phyloP scores from a whole-genome alignment of 2,113 vertebrate genomes.

The Prionailurus viverrinus region DNA sequence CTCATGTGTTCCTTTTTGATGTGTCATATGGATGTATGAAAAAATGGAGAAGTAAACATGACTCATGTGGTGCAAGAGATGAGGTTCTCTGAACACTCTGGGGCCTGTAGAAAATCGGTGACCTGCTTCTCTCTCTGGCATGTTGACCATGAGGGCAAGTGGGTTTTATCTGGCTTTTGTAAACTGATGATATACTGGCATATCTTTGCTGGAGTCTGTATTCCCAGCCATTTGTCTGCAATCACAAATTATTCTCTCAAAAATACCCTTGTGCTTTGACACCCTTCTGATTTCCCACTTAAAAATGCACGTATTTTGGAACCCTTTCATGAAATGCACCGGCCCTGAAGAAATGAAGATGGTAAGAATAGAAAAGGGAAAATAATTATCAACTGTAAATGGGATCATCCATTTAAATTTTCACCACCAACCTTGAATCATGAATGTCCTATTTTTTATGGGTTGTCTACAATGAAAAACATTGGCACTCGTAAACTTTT shows the following conservation, averaged over 20 bases:
- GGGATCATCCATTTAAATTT: neutral
- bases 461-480: neutral
- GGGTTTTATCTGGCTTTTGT: neutral
- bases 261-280: neutral
- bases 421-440: neutral
- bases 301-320: neutral
- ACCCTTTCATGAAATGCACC: neutral
- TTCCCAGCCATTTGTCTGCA: neutral
- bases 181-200: neutral
- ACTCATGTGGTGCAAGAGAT: neutral
- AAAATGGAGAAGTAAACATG: neutral
- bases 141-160: neutral
- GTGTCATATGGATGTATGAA: neutral
- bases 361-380: neutral
- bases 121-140: neutral
- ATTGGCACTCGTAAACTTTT: neutral
- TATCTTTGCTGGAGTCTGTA: neutral
- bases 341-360: neutral
- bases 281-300: neutral
- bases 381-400: neutral
- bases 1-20: neutral
- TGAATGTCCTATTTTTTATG: neutral
- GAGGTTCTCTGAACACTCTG: neutral
- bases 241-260: slow-evolving; percentile 15
- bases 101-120: neutral